Conservation (phyloP, 2,113 vertebrate genomes). For the Sceloporus tristichus region DNA sequence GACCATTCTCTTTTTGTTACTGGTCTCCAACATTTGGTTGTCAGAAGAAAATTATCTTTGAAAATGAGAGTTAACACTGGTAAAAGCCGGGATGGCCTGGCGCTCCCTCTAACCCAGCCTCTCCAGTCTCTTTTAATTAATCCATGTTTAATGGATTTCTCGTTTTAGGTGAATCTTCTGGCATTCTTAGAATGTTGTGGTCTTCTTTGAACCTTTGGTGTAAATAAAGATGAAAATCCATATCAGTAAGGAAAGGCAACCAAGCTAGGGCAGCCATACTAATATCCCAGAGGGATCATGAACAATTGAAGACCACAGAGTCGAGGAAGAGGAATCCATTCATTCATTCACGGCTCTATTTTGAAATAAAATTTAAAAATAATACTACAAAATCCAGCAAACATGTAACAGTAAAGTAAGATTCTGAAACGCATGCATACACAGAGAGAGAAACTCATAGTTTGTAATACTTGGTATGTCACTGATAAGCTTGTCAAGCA, state of each 20-base stretch:
- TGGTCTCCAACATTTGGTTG: neutral
- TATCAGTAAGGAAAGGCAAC: conserved; percentile 14
- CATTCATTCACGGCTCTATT: neutral
- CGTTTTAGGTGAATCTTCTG: neutral
- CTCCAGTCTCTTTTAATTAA: neutral
- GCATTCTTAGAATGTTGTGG: neutral
- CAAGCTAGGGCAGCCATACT: neutral
- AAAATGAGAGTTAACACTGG: too few species aligned
- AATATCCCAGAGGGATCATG: neutral
- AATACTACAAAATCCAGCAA: neutral
- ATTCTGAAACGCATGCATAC: neutral
- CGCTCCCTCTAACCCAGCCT: neutral
- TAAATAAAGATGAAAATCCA: conserved; percentile 3
- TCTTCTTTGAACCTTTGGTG: neutral
- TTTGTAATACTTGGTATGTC: neutral
- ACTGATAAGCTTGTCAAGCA: neutral
- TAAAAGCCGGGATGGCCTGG: too few species aligned
- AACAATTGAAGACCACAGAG: neutral
- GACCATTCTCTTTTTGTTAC: neutral
- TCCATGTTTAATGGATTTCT: neutral
- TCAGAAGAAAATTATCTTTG: neutral
- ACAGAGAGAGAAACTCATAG: too few species aligned
- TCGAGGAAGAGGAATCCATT: neutral
- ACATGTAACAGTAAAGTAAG: neutral
- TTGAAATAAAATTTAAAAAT: conserved; percentile 5